Evolutionary conservation across 2,797 vertebrate genomes (phyloP), one percentile per base, ranked within the genome.

Genomic region (Heteromormyrus szaboi): DNA sequence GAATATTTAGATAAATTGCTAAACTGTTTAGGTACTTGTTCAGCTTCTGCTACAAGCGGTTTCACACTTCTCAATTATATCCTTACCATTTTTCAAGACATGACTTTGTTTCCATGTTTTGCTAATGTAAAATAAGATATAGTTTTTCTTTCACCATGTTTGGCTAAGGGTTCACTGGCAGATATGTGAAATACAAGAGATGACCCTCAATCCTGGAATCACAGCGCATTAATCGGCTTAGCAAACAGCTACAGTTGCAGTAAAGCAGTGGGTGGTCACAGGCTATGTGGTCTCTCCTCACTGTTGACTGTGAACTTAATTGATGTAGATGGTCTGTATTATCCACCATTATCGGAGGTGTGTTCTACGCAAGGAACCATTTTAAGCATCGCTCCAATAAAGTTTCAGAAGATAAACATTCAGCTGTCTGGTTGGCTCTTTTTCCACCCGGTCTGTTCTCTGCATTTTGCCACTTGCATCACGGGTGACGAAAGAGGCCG

Each of bases 341-440:
- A 5, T 33, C 85, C 25, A 59, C 33, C 17, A 29, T 85, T 25
- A 25, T 48, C 11, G 0, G 81, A 51, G 81, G 85, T 59, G 85
- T 37, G 14, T 46, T 50, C 65, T 76, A 41, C 51, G 19, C 65
- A 37, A 85, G 53, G 51, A 76, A 81, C 44, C 89, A 79, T 62
- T 56, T 87, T 37, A 25, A 81, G 25, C 51, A 17, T 25, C 50
- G 14, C 85, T 81, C 33, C 68, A 89, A 89, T 89, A 89, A 89
- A 89, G 65, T 29, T 12, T 3, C 76, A 46, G 79, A 46, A 56
- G 11, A 29, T 81, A 81, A 56, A 65, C 50, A 33, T 50, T 48
- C 22, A 44, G 5, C 68, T 68, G 14, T 87, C 53, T 89, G 50
- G 5, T 19, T 72, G 65, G 65, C 29, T 72, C 12, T 14, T 4